A percentile compares a stretch with the other conserved stretches of the same genome.
Conservation (phyloP, 2,888 invertebrate genomes). For the Beris morrisii region DNA sequence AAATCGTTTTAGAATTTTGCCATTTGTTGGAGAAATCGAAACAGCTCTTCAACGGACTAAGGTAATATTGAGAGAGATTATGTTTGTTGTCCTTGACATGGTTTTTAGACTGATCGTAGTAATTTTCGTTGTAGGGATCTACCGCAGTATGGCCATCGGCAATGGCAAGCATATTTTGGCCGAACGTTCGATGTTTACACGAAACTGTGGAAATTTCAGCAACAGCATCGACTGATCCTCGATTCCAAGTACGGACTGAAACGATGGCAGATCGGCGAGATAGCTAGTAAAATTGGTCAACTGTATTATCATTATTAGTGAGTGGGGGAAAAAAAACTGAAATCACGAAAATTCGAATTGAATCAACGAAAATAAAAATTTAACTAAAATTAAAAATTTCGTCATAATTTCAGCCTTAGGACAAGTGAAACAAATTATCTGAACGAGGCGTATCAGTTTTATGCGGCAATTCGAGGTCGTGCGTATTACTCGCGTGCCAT, state of each 20-base stretch:
- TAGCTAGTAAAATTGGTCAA: constrained; percentile 97
- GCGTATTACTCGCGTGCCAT: constrained; percentile 92
- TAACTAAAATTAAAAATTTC: neutral
- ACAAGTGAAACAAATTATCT: constrained; percentile 96
- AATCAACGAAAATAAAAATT: neutral
- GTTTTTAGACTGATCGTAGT: neutral
- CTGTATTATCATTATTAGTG: constrained; percentile 98
- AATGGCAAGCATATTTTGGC: constrained; percentile 97
- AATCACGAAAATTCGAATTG: too few relatives aligned
- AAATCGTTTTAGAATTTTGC: constrained; percentile 93
- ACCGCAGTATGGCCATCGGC: constrained; percentile 95
- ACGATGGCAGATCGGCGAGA: constrained; percentile 98
- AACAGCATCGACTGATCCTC: constrained; percentile 88
- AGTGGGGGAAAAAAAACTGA: constrained; percentile 55
- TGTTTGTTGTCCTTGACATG: too few relatives aligned
- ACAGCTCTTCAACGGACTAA: constrained; percentile 93
- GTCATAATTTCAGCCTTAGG: constrained; percentile 69
- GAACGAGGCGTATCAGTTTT: constrained; percentile 95
- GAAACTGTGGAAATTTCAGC: constrained; percentile 97
- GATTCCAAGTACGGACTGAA: constrained; percentile 94
- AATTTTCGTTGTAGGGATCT: constrained; percentile 72
- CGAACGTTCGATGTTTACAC: constrained; percentile 97
- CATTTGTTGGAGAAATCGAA: constrained; percentile 95
- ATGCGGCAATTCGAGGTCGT: constrained; percentile 90
- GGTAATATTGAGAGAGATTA: constrained; percentile 59